Base-by-base conservation (phyloP, 2,797 vertebrate species). In the Prunella strophiata region DNA sequence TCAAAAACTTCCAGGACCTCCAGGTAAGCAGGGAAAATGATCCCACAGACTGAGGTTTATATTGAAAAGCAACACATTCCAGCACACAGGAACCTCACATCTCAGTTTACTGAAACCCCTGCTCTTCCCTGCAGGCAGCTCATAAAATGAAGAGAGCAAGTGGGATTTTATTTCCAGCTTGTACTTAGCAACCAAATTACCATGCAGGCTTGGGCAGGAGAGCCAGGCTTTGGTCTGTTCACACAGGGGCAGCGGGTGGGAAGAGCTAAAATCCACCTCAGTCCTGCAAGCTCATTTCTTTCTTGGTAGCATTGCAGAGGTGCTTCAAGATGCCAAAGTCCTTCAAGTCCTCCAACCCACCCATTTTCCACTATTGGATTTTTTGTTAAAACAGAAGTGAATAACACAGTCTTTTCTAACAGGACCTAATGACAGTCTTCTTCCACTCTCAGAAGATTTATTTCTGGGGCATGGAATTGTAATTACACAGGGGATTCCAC, bases 111-210 rank as follows among this genome's bases (percentile, higher is more conserved):
- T 30, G 67, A 67, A 47, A 67, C 20, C 20, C 34, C 29, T 1
- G 1, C 5, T 5, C 30, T 43, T 70, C 72, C 78, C 65, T 74
- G 52, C 61, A 77, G 76, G n/a, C 71, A 83, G 67, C 58, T 89
- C 54, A 42, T 12, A 30, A 73, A 58, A 62, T 16, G 16, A 66
- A 83, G 80, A 42, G 34, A 70, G 19, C 51, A 43, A 77, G 40
- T 25, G n/a, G 55, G 75, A 30, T 85, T 95, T 90, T 50, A 68
- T 80, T 90, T 94, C 73, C 40, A 9, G 13, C 45, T 83, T 34
- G 16, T 48, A 22, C 30, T 80, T 36, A 43, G 57, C 61, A 83
- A 71, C 12, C 23, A 59, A 70, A 86, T 42, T 25, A 5, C 57
- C 65, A 17, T 7, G 19, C 57, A 80, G 67, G 36, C 52, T 91